Percentiles rank a stretch among this genome's conserved stretches.
phyloP scores from a whole-genome alignment of 2,888 invertebrate genomes.

The Amiota communis region DNA sequence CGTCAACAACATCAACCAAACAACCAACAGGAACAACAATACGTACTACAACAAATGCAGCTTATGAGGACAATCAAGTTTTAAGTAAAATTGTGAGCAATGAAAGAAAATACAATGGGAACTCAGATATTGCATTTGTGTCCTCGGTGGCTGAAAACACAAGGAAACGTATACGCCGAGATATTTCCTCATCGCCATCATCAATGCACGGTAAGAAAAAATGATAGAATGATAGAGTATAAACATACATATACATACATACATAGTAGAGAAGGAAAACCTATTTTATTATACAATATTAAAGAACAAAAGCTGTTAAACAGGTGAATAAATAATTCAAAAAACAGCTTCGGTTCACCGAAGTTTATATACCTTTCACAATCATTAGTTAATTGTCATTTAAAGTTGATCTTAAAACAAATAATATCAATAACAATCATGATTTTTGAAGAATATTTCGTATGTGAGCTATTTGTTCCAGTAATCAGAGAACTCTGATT shows the following conservation, averaged over 20 bases:
- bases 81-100: constrained; percentile 46
- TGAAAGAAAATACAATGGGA: constrained; percentile 60
- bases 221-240: background rate
- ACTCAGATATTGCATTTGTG: constrained; percentile 27
- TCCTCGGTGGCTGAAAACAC: constrained; percentile 37
- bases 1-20: background rate
- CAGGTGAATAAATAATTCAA: no score
- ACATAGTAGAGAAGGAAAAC: background rate
- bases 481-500: no score
- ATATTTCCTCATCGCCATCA: constrained; percentile 67
- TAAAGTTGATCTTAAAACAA: no score
- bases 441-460: no score
- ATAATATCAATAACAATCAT: no score
- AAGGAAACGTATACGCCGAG: constrained; percentile 61
- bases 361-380: no score
- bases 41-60: constrained; percentile 6
- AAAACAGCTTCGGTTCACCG: no score
- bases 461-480: no score
- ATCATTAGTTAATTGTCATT: no score
- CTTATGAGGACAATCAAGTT: constrained; percentile 29
- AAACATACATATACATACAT: no score
- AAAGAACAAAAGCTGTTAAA: no score
- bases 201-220: constrained; percentile 70
- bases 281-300: no score
- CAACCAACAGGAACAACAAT: constrained; percentile 23